Conservation (phyloP, 2,797 vertebrate species). For the Gobionotothen gibberifrons region DNA sequence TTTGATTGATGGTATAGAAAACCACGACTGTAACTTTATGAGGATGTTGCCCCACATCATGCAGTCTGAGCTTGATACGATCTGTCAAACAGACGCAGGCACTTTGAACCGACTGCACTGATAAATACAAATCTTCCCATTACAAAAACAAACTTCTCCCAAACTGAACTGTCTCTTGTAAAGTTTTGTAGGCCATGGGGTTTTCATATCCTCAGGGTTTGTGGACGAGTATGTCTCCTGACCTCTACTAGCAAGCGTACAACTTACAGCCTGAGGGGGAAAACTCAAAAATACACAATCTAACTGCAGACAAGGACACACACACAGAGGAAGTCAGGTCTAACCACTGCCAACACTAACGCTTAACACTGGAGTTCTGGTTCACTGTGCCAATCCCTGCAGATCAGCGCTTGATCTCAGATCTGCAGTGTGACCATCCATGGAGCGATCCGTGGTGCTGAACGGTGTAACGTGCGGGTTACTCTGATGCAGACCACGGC, state of each 20-base stretch:
- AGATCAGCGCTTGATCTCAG: conserved; percentile 19
- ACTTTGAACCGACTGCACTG: neutral
- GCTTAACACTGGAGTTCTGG: conserved; percentile 3
- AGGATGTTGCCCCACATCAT: neutral
- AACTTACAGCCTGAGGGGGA: conserved; percentile 23
- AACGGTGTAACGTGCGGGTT: neutral
- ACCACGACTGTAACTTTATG: neutral
- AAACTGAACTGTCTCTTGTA: conserved; percentile 32
- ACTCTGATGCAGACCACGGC: conserved; percentile 17
- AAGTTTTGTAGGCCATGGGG: conserved; percentile 39
- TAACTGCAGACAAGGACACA: conserved; percentile 31
- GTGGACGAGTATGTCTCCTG: conserved; percentile 39
- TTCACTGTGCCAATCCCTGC: conserved; percentile 16
- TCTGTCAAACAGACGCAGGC: neutral
- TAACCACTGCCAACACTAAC: neutral
- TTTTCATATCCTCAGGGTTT: conserved; percentile 48
- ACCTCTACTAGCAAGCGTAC: conserved; percentile 41
- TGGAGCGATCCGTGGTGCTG: conserved; percentile 35
- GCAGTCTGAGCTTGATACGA: conserved; percentile 13
- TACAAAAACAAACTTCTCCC: neutral
- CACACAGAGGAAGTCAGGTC: conserved; percentile 18
- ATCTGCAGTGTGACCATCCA: neutral
- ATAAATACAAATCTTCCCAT: conserved; percentile 8
- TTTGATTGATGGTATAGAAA: neutral
- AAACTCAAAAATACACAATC: conserved; percentile 15